Base-by-base conservation (phyloP, 2,113 vertebrate species). In the Apteryx mantelli region DNA sequence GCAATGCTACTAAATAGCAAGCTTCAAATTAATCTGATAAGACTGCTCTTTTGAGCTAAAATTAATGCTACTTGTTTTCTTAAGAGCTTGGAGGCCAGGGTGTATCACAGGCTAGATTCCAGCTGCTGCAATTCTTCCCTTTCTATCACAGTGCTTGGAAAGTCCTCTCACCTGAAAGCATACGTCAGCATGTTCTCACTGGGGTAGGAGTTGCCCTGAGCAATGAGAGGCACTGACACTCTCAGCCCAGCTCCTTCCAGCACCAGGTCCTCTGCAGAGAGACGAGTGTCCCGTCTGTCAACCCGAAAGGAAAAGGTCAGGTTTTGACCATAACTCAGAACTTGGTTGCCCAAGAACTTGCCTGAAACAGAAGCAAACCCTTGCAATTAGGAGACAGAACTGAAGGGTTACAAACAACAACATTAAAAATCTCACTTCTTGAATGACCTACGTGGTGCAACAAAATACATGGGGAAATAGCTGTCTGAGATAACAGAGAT, bases 141-240 rank as follows among this genome's bases (percentile, higher is more conserved):
- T 46, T 30, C n/a, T 32, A 32, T n/a, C 60, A 28, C 38, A 58
- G 48, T 40, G 4, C 34, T 68, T 32, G 32, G 38, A 56, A 26
- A 70, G 36, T 13, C 44, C 14, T 40, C 97, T 98, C 91, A 99
- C 99, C 99, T 99, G 98, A 99, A 99, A 84, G 99, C 96, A 14
- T 99, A 99, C 15, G 97, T 98, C 96, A 98, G 97, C 5, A 90
- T 83, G 18, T 97, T 98, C 97, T 99, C 99, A 1, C 97, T 99
- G 17, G 99, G 99, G 76, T 99, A 99, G 68, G 99, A 96, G 71
- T 99, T 99, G 91, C 99, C 99, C 98, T 99, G 99, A 20, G 99
- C 99, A 13, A 99, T 99, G 63, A 99, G 98, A 0, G 99, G 99
- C 46, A 99, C 99, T 0, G 99, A 98, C 20, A 99, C 98, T 64